Base-by-base conservation (phyloP, 2,113 vertebrate genomes). In the Spilogale gracilis region DNA sequence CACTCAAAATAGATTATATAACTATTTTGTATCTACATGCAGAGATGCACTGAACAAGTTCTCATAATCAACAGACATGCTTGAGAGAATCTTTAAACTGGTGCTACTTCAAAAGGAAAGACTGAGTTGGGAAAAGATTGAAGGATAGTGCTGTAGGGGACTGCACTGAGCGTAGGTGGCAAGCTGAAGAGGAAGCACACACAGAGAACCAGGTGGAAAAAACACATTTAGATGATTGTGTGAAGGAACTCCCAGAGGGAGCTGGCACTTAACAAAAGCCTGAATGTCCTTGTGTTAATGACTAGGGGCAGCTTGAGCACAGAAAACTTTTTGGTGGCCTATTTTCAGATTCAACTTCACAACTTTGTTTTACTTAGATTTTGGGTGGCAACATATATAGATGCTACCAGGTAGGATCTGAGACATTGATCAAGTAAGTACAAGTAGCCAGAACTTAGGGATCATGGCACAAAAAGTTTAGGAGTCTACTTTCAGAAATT, bases 401-500 rank as follows among this genome's bases (percentile, higher is more conserved):
- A 27, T 87, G 83, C 9, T 8, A 48, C 48, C 17, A 60, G 30
- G 45, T 25, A 79, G 56, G 5, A 50, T 79, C 32, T 56, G 30
- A 54, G 30, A 69, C 23, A 76, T 9, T 71, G 45, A 2, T 84
- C 30, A 52, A 17, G 45, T 78, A 89, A 92, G 3, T 63, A 87
- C 60, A 97, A 65, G 30, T 65, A 48, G 43, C 56, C 61, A 67
- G 21, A 38, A 76, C 45, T 80, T 74, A 93, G 23, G 23, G 14
- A 65, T 74, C 71, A 94, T 63, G 48, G 32, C 3, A 7, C 4
- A 5, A 3, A 79, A 69, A 4, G 1, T 23, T 61, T 74, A 43
- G 6, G 23, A 82, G 43, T 94, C 43, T 79, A 48, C 45, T 83
- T 97, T 84, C 56, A 94, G 54, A 95, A 54, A 88, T 61, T 74